Conservation (phyloP, 2,797 vertebrate genomes). For the Lindbergichthys nudifrons region DNA sequence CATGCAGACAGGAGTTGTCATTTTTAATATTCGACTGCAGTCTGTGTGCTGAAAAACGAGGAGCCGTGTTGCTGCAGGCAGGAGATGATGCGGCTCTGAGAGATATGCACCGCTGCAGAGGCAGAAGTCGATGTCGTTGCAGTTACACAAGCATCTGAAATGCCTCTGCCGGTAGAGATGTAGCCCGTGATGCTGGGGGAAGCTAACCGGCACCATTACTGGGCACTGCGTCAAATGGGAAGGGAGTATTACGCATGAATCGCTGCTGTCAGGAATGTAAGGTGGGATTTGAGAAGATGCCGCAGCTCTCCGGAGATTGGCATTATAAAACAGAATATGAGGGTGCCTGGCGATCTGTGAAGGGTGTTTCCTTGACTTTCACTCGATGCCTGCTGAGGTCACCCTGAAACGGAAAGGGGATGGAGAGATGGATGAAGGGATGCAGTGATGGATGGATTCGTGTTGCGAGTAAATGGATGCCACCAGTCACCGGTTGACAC, state of each 20-base stretch:
- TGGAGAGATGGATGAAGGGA: neutral
- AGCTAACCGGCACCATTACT: conserved; percentile 29
- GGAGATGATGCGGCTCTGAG: conserved; percentile 6
- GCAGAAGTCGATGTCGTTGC: conserved; percentile 30
- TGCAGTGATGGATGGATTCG: neutral
- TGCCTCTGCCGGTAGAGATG: conserved; percentile 5
- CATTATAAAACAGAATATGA: conserved; percentile 11
- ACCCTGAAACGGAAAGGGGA: conserved; percentile 39
- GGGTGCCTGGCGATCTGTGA: conserved; percentile 20
- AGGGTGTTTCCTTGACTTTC: conserved; percentile 45
- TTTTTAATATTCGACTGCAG: conserved; percentile 46
- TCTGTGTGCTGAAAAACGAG: conserved; percentile 27
- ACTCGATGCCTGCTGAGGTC: conserved; percentile 43
- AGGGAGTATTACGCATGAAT: conserved; percentile 57
- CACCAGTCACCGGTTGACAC: neutral
- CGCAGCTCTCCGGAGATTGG: neutral
- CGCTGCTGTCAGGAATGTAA: conserved; percentile 47
- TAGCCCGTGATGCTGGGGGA: neutral
- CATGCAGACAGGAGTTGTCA: conserved; percentile 50
- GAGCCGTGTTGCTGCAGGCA: conserved; percentile 55
- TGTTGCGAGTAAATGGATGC: neutral
- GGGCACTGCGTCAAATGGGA: conserved; percentile 81
- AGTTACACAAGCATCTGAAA: conserved; percentile 43
- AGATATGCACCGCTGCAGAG: conserved; percentile 22
- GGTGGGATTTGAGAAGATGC: conserved; percentile 28